Conservation (phyloP, 2,113 vertebrate genomes). For the Smithornis capensis region DNA sequence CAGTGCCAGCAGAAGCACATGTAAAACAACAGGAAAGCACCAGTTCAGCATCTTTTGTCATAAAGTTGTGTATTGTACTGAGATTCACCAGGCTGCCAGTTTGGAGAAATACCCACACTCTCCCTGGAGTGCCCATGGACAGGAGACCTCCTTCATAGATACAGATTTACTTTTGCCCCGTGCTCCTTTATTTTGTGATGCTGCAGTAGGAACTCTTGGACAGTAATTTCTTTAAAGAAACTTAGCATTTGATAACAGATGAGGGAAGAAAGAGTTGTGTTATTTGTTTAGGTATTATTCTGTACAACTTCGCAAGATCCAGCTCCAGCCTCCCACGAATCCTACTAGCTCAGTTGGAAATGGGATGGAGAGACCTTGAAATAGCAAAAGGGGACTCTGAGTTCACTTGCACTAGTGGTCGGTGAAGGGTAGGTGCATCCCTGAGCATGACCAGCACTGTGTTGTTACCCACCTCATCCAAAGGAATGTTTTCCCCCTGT, state of each 20-base stretch:
- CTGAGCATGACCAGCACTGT: not conserved
- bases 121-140: not conserved
- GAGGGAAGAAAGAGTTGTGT: not conserved
- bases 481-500: not conserved
- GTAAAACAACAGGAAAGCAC: not conserved
- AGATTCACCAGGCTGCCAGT: not conserved
- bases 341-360: not conserved
- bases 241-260: not conserved
- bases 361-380: not conserved
- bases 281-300: not conserved
- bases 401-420: fast-evolving
- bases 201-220: not conserved
- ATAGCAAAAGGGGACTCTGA: not conserved
- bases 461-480: not conserved
- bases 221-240: not conserved
- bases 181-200: not conserved
- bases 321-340: not conserved
- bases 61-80: not conserved
- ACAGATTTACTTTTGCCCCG: not conserved
- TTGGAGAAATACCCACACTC: not conserved
- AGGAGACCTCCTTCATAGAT: not conserved
- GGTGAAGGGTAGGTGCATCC: not conserved
- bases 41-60: not conserved
- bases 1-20: not conserved
- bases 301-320: not conserved